Percentiles rank a stretch among this genome's conserved stretches.
Evolutionary conservation across 1,140 invertebrate species (phyloP).

Genomic region (Microplitis mediator): DNA sequence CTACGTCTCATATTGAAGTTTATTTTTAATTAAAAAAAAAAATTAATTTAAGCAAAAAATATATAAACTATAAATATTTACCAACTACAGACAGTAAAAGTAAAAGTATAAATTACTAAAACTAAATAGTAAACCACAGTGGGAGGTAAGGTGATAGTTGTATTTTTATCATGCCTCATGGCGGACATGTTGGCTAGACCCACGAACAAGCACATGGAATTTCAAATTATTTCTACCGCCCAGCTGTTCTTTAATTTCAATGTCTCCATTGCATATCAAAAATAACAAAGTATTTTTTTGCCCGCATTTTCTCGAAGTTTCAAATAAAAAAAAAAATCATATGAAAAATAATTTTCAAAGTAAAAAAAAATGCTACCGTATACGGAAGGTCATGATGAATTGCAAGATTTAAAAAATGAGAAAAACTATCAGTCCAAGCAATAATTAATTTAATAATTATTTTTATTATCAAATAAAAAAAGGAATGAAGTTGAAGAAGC

Average conservation of each 20-base stretch:
- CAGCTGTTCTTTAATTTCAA: neutral
- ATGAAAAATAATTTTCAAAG: too few species aligned
- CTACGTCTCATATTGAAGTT: neutral
- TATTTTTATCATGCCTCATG: conserved; percentile 34
- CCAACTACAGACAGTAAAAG: neutral
- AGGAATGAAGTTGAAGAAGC: too few species aligned
- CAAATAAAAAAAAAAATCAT: too few species aligned
- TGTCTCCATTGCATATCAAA: neutral
- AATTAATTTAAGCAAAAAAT: neutral
- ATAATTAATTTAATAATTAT: too few species aligned
- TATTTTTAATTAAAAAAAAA: too few species aligned
- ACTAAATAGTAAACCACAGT: conserved; percentile 1
- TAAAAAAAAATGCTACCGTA: too few species aligned
- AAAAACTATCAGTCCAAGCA: too few species aligned
- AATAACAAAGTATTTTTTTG: neutral
- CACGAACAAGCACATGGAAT: conserved; percentile 27
- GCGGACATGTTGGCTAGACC: conserved; percentile 31
- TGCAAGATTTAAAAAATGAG: too few species aligned
- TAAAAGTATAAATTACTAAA: neutral
- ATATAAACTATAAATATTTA: neutral
- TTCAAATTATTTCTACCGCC: neutral
- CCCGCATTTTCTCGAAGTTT: too few species aligned
- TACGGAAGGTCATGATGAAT: too few species aligned
- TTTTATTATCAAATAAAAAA: neutral
- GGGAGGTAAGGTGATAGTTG: conserved; percentile 22